Base-by-base conservation (phyloP, 2,888 invertebrate species). In the Trachelus tabidus region DNA sequence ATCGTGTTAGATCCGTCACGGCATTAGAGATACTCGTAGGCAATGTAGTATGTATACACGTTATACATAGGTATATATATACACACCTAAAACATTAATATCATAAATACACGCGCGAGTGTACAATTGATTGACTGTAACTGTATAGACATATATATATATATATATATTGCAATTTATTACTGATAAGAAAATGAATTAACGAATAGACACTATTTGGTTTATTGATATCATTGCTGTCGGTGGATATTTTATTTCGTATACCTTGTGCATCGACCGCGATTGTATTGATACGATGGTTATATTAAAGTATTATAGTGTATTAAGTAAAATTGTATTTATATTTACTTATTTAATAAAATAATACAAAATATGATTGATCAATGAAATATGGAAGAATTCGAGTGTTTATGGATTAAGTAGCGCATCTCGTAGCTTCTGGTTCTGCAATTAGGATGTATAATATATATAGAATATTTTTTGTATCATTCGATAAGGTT, bases 341-440 rank as follows among this genome's bases (percentile, higher is more conserved):
- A 76, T 78, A 68, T 76, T 69, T 76, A 30, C 79, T 73, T 56
- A 73, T 69, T 12, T n/a, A 73, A 6, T 35, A 33, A 69, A 77
- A 77, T 68, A 77, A 75, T 56, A 69, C 68, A 68, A 30, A 34
- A 76, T 73, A 23, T 69, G 56, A 81, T 79, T 81, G 73, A 56
- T 68, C 30, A 12, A 68, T 40, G 33, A 31, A 73, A 75, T 56
- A 73, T 71, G 69, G 15, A 73, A 75, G 75, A 11, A 33, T 15
- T 68, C 68, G 23, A 56, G 23, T 23, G 9, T 23, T 56, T 56
- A 15, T 23, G 15, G 23, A 56, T 56, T 56, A 56, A 56, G 9
- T 23, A 56, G 23, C 9, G 23, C 56, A 56, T 23, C 56, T 23
- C 56, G 56, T 23, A 56, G 15, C 56, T 56, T 56, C 23, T 23